Percentiles rank a stretch among this genome's conserved stretches.
Conservation (phyloP, 1,140 invertebrate genomes). For the Batillaria attramentaria region DNA sequence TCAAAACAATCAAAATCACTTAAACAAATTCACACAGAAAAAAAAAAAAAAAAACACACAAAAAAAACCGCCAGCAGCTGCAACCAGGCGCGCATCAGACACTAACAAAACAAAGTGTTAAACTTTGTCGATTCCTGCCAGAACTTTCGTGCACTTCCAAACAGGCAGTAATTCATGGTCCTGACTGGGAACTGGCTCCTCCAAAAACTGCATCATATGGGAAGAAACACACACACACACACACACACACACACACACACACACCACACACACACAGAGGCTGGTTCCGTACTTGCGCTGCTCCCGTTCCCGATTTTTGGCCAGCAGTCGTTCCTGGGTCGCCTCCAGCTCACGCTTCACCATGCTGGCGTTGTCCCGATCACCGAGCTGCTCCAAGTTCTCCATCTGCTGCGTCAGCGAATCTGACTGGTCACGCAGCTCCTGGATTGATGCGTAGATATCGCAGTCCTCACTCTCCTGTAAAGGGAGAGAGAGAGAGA, state of each 20-base stretch:
- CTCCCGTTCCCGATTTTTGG: conserved; percentile 63
- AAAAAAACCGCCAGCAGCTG: no score
- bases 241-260: not conserved
- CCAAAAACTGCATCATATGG: not conserved
- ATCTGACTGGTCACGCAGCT: conserved; percentile 63
- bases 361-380: conserved; percentile 43
- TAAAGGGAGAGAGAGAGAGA: conserved; percentile 26
- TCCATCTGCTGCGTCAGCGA: conserved; percentile 58
- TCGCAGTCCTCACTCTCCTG: conserved; percentile 67
- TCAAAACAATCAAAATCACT: no score
- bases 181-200: not conserved
- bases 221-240: not conserved
- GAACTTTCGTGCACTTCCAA: not conserved
- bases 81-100: no score
- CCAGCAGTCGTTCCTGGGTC: conserved; percentile 59
- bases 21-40: no score
- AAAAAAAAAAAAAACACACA: no score
- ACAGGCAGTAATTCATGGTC: not conserved
- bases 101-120: not conserved
- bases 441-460: conserved; percentile 66
- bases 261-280: conserved; percentile 34
- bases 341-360: conserved; percentile 50
- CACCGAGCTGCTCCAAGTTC: conserved; percentile 49
- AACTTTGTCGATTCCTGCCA: not conserved
- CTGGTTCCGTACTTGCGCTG: conserved; percentile 65